phyloP scores from a whole-genome alignment of 2,888 invertebrate species.

The Elmis aenea region DNA sequence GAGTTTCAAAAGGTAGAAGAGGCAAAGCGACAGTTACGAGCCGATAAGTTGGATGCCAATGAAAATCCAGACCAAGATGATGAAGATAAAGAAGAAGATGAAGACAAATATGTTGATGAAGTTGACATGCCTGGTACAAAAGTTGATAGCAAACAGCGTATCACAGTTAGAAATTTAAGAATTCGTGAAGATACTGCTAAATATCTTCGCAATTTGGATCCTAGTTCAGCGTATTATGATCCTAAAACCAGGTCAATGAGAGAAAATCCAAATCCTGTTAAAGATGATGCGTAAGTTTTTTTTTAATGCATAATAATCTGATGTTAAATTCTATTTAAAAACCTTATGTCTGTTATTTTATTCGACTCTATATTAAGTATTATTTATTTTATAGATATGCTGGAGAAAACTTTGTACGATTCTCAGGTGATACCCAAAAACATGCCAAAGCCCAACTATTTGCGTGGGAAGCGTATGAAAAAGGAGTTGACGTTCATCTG shows the following conservation, averaged over 20 bases:
- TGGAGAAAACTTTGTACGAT: conserved; percentile 95
- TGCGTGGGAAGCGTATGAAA: conserved; percentile 95
- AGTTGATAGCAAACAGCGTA: conserved; percentile 98
- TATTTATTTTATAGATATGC: conserved; percentile 53
- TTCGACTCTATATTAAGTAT: conserved; percentile 1
- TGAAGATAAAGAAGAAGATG: conserved; percentile 76
- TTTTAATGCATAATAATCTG: conserved; percentile 1
- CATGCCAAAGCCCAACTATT: conserved; percentile 92
- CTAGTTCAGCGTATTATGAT: conserved; percentile 97
- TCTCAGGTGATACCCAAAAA: conserved; percentile 86
- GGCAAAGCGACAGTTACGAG: conserved; percentile 84
- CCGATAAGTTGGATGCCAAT: conserved; percentile 73
- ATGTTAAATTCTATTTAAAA: conserved; percentile 2
- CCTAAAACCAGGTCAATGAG: conserved; percentile 99
- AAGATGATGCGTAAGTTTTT: conserved; percentile 36
- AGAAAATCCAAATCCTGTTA: conserved; percentile 53
- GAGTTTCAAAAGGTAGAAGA: conserved; percentile 92
- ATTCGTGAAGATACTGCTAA: conserved; percentile 99
- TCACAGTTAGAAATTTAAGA: conserved; percentile 95
- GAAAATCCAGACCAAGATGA: conserved; percentile 64
- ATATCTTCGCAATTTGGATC: conserved; percentile 93
- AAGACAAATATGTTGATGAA: conserved; percentile 88
- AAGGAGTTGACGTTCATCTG: conserved; percentile 90
- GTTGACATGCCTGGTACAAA: conserved; percentile 99
- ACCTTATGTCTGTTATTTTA: conserved; percentile 3